Evolutionary conservation across 2,797 vertebrate species (phyloP), one percentile per base, ranked within the genome.

Genomic region (Sarcoramphus papa): DNA sequence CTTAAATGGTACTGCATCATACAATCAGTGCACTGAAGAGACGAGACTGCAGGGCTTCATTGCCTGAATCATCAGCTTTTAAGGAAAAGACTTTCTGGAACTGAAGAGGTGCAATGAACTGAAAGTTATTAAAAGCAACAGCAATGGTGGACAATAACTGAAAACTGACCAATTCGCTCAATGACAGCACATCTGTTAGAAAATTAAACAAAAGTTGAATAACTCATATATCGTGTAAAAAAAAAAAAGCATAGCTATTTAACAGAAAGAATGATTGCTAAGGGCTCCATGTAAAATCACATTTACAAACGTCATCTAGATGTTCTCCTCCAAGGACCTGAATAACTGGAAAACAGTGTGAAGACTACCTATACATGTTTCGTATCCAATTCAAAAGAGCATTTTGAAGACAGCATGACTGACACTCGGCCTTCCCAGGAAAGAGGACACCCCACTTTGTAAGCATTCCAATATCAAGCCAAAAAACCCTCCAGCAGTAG

Each of bases 181-280:
- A 85, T 47, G 69, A 84, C 67, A 94, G 89, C 83, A 33, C 6
- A 30, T 31, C 47, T 43, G 56, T 57, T 70, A 88, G 60, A 95
- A 92, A 97, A 88, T 74, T 57, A 12, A 1, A 65, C 41, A 72
- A 8, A 91, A 92, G 40, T 57, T 92, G 57, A 60, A 88, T 81
- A 96, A 68, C 56, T 87, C 41, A 30, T 48, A 69, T 4, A 64
- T 22, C 1, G 0, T 5, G 47, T 27, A 62, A 92, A 95, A 74
- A 89, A 86, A 54, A 74, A 70, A 37, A 37, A 37, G 12, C 9
- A 56, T 48, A 78, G 51, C 57, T 65, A 21, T 50, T 69, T 90
- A 95, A 91, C 60, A 78, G 84, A 93, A 95, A 67, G 41, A 94
- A 89, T 50, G 88, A 90, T 72, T 87, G 60, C 13, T 74, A 64